Evolutionary conservation across 1,140 invertebrate species (phyloP), one percentile per base, ranked within the genome.

Genomic region (Phortica variegata): DNA sequence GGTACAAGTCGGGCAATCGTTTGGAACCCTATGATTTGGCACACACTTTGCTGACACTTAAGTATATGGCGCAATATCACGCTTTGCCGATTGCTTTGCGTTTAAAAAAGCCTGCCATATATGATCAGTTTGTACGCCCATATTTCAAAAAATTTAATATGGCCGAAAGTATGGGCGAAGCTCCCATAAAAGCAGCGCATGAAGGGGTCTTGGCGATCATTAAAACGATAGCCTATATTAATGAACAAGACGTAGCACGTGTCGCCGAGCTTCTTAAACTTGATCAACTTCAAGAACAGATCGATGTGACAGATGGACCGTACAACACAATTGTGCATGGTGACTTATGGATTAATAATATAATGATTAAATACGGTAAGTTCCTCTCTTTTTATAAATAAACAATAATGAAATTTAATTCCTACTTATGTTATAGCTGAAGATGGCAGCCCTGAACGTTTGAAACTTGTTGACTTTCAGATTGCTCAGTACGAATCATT

Each of bases 381-480:
- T 26, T 44, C 1, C 1, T n/a, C 0, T 3, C 3, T 9, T 12
- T 6, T 13, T 42, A 29, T 21, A 23, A 33, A 15, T 3, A 16
- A 26, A 34, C 1, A 8, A 10, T 10, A 12, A 13, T 29, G 3
- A 15, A 10, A 10, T 32, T 48, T 9, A 47, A 39, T 18, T 26
- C 26, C 13, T 16, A 17, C 43, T 43, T 2, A 7, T 10, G 46
- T n/a, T 34, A 36, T 47, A 75, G 65, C 68, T 44, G 56, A 65
- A 10, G n/a, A 18, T 13, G 75, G 68, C 0, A 43, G 62, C 16
- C 73, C 81, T 0, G 54, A 76, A 0, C 75, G 79, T 31, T 55
- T 82, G 5, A 85, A 84, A 69, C 80, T 86, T 19, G 74, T 87
- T 0, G 85, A 87, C 55, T 83, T 84, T 43, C 85, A 87, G 71